A percentile compares a stretch with the other conserved stretches of the same genome.
phyloP scores from a whole-genome alignment of 2,797 vertebrate genomes.

The Eleutherodactylus coqui region DNA sequence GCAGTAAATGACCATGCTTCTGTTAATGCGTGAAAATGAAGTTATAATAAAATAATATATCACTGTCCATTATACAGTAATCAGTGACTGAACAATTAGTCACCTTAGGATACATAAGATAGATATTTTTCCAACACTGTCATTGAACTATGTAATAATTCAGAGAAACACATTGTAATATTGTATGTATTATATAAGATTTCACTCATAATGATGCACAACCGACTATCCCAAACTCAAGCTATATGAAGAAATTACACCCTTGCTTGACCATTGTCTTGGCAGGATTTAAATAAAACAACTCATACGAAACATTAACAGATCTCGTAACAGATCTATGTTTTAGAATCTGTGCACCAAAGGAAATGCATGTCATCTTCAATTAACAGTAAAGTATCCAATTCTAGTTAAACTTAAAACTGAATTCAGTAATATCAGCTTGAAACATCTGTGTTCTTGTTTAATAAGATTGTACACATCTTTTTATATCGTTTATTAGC shows the following conservation, averaged over 20 bases:
- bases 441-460: conserved; percentile 28
- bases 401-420: conserved; percentile 25
- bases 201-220: neutral
- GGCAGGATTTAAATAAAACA: neutral
- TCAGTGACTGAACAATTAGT: neutral
- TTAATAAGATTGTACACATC: conserved; percentile 51
- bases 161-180: neutral
- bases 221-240: neutral
- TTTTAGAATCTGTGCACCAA: too few species aligned
- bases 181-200: neutral
- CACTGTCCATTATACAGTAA: neutral
- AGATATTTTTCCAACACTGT: too few species aligned
- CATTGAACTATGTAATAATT: too few species aligned
- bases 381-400: neutral
- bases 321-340: neutral
- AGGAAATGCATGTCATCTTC: neutral
- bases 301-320: neutral
- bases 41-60: neutral
- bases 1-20: neutral
- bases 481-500: conserved; percentile 55
- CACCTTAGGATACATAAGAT: neutral
- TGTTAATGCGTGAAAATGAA: neutral
- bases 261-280: neutral
- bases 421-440: conserved; percentile 27
- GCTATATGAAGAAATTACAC: neutral